Conservation (phyloP, 2,888 invertebrate species). For the Doris montereyensis region DNA sequence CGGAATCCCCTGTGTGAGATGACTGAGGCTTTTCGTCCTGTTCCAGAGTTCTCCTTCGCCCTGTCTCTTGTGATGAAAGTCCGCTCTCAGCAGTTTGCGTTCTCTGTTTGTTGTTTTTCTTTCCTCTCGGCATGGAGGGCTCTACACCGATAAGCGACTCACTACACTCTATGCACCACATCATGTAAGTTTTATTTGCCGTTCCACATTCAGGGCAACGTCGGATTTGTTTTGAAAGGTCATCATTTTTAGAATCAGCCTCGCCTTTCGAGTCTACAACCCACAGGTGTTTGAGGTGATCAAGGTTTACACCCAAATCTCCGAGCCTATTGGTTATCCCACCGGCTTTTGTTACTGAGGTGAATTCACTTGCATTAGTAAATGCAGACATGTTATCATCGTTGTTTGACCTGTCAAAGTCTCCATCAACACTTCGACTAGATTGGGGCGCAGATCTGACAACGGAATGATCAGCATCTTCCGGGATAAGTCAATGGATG, state of each 20-base stretch:
- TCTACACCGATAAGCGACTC: slow-evolving; percentile 64
- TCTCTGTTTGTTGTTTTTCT: slow-evolving; percentile 37
- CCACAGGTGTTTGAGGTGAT: slow-evolving; percentile 48
- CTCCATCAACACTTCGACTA: not conserved
- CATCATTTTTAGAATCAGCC: slow-evolving; percentile 11
- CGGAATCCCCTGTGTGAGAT: not conserved
- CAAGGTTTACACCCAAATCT: slow-evolving; percentile 55
- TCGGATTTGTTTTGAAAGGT: slow-evolving; percentile 32
- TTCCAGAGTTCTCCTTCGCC: not conserved
- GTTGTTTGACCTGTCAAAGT: not conserved
- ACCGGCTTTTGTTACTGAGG: slow-evolving; percentile 50
- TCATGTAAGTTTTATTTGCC: slow-evolving; percentile 63
- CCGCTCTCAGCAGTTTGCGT: not conserved
- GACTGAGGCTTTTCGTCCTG: not conserved
- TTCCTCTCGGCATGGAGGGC: slow-evolving; percentile 52
- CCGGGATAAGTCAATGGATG: slow-evolving; percentile 4
- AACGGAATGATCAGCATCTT: not conserved
- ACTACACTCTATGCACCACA: slow-evolving; percentile 66
- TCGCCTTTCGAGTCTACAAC: slow-evolving; percentile 28
- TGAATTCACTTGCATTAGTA: slow-evolving; percentile 31
- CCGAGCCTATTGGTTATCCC: slow-evolving; percentile 61
- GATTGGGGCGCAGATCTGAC: not conserved
- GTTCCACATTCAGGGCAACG: slow-evolving; percentile 62
- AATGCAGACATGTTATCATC: slow-evolving; percentile 28
- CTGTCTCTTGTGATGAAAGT: not conserved